Evolutionary conservation across 2,797 vertebrate species (phyloP), one percentile per base, ranked within the genome.

Genomic region (Furcifer pardalis): DNA sequence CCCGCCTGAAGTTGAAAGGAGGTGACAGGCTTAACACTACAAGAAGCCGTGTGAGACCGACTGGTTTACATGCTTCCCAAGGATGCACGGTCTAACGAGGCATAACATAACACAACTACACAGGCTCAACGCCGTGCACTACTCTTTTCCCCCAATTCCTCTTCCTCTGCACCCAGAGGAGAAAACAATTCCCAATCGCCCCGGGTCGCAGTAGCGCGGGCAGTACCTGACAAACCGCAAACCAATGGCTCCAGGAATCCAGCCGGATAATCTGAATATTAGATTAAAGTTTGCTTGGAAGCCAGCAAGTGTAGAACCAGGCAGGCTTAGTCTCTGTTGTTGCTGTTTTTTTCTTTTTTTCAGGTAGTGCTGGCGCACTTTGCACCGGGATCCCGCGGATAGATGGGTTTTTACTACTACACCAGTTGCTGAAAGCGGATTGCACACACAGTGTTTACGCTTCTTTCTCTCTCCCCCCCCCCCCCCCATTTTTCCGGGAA

Each of bases 401-500:
- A 35, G 66, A 21, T 37, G 66, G n/a, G 32, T 37, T 68, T 56
- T 49, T 30, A 13, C 56, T 40, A 35, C 35, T 27, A 21, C 12
- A 21, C 44, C 78, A 7, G 44, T 25, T 25, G 52, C 52, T 30
- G 17, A 19, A 23, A 13, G 32, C 1, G 37, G 44, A 25, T 56
- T 7, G 13, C 15, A 6, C 1, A 6, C 1, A 7, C 35, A 25
- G 25, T 60, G 52, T 49, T 44, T 21, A 3, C 49, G 72, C 52
- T 65, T 71, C 37, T 12, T 62, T 66, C 21, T 56, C 52, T 19
- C 52, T 56, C 52, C 52, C 52, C 15, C 52, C 52, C 17, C 52
- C 52, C 52, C 52, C 52, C 12, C 52, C 60, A 66, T 84, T 79
- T 83, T 73, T 65, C 77, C 59, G 13, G 49, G 71, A 79, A 85